Conservation (phyloP, 2,888 invertebrate species). For the Choristoneura rosaceana region DNA sequence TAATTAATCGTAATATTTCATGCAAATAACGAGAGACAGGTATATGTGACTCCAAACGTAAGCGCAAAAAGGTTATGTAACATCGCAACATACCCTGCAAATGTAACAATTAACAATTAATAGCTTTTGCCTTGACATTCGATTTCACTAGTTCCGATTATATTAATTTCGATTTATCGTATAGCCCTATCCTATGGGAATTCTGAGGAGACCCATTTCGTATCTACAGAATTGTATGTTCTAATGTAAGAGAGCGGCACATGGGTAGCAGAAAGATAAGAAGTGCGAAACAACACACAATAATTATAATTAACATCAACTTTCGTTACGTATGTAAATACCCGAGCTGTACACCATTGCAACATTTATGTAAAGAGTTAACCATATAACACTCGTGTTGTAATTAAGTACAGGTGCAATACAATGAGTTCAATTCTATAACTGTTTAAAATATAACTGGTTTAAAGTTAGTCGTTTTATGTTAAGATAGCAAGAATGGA, state of each 20-base stretch:
- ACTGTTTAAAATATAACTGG: constrained; percentile 16
- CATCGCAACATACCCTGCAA: constrained; percentile 27
- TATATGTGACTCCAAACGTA: constrained; percentile 12
- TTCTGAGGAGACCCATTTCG: background rate
- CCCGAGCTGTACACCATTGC: constrained; percentile 43
- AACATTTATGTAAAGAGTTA: constrained; percentile 49
- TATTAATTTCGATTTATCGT: background rate
- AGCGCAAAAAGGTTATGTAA: constrained; percentile 29
- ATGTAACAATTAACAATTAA: constrained; percentile 14
- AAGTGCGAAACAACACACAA: constrained; percentile 19
- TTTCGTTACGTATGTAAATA: constrained; percentile 41
- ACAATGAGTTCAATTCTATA: constrained; percentile 24
- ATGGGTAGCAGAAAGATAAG: constrained; percentile 1
- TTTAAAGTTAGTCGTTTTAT: constrained; percentile 23
- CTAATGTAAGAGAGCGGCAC: background rate
- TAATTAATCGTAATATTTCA: background rate
- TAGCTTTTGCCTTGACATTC: constrained; percentile 31
- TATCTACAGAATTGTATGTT: background rate
- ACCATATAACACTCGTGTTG: constrained; percentile 46
- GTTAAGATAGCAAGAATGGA: background rate
- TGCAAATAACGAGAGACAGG: constrained; percentile 12
- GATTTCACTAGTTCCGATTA: constrained; percentile 19
- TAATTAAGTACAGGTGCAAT: constrained; percentile 46
- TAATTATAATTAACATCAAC: constrained; percentile 23
- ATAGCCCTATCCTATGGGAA: too few species aligned